A percentile compares a stretch with the other conserved stretches of the same genome.
phyloP scores from a whole-genome alignment of 2,113 vertebrate species.

The Xiphophorus hellerii region DNA sequence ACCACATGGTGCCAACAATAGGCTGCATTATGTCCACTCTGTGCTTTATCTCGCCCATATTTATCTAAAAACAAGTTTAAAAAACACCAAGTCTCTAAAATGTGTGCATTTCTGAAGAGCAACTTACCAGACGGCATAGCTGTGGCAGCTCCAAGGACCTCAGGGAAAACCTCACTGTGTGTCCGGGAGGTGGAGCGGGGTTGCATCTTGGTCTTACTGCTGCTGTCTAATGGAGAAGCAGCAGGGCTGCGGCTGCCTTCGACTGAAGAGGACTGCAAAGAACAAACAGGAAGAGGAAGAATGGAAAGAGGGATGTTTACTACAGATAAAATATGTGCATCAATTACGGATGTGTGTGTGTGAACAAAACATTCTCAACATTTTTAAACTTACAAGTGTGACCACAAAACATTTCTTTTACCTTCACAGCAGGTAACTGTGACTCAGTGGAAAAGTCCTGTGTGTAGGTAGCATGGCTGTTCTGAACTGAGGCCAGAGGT shows the following conservation, averaged over 20 bases:
- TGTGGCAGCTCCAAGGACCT: slow-evolving; percentile 83
- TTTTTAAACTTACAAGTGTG: neutral
- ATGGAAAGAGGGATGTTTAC: slow-evolving; percentile 33
- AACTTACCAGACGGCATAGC: slow-evolving; percentile 88
- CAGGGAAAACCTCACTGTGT: slow-evolving; percentile 70
- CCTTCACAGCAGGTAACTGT: slow-evolving; percentile 76
- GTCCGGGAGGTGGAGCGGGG: slow-evolving; percentile 74
- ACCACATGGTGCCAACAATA: slow-evolving; percentile 48
- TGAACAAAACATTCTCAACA: neutral
- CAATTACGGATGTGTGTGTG: slow-evolving; percentile 27
- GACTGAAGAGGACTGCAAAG: slow-evolving; percentile 74
- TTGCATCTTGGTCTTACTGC: slow-evolving; percentile 76
- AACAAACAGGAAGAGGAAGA: slow-evolving; percentile 26
- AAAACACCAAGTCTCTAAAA: neutral
- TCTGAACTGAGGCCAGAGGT: slow-evolving; percentile 59
- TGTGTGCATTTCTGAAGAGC: neutral
- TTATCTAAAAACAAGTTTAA: slow-evolving; percentile 14
- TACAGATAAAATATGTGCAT: slow-evolving; percentile 16
- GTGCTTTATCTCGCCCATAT: neutral
- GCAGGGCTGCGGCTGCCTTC: slow-evolving; percentile 80
- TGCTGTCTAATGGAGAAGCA: slow-evolving; percentile 79
- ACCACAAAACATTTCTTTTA: slow-evolving; percentile 42
- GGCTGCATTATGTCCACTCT: slow-evolving; percentile 45
- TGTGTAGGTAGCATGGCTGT: slow-evolving; percentile 80
- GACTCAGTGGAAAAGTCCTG: slow-evolving; percentile 83